phyloP scores from a whole-genome alignment of 2,888 invertebrate genomes.

The Deilephila elpenor region DNA sequence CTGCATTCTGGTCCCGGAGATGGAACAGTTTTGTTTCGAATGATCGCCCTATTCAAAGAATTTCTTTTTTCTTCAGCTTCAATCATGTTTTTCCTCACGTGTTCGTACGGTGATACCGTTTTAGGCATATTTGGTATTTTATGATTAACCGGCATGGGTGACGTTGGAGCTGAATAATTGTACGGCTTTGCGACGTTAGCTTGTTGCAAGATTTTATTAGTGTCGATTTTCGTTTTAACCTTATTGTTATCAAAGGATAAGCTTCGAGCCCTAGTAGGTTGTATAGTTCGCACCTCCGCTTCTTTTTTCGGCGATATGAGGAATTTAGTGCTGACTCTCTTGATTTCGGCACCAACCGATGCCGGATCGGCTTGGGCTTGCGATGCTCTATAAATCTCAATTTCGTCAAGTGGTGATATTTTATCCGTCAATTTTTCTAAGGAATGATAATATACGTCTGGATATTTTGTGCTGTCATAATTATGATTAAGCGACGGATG shows the following conservation, averaged over 20 bases:
- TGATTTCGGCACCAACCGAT: conserved; percentile 79
- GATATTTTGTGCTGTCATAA: conserved; percentile 52
- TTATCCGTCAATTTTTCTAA: conserved; percentile 69
- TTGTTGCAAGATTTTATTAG: conserved; percentile 35
- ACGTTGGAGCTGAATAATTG: conserved; percentile 79
- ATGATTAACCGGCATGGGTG: conserved; percentile 68
- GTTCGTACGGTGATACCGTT: conserved; percentile 75
- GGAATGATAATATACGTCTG: conserved; percentile 78
- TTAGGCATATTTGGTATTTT: conserved; percentile 76
- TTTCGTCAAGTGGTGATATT: conserved; percentile 64
- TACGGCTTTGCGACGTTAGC: conserved; percentile 60
- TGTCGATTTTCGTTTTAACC: conserved; percentile 38
- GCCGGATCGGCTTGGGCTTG: conserved; percentile 62
- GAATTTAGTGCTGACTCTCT: conserved; percentile 76
- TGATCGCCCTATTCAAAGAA: conserved; percentile 59
- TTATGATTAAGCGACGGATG: conserved; percentile 43
- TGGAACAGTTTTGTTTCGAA: conserved; percentile 54
- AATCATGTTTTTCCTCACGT: conserved; percentile 70
- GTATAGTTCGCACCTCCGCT: conserved; percentile 75
- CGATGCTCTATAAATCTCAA: conserved; percentile 69
- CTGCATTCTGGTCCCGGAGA: conserved; percentile 50
- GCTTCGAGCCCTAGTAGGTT: conserved; percentile 75
- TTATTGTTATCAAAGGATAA: conserved; percentile 67
- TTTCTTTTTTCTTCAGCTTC: conserved; percentile 74
- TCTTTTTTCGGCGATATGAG: conserved; percentile 80